Evolutionary conservation across 2,797 vertebrate species (phyloP).

Genomic region (Eulemur coronatus): DNA sequence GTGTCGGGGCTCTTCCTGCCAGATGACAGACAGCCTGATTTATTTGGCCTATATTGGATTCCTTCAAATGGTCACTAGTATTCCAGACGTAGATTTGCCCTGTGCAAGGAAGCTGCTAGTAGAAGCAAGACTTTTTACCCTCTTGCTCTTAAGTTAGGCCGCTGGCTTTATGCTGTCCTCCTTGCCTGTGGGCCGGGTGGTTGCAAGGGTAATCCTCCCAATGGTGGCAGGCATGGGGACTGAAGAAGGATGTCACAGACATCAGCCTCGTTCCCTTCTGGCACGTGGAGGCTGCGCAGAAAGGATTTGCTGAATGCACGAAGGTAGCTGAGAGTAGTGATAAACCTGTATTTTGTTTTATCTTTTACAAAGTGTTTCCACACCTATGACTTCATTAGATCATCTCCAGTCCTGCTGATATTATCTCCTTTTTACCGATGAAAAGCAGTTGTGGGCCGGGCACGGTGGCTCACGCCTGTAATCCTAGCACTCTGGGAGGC

Average conservation of each 20-base stretch:
- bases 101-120: background rate
- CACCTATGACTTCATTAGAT: background rate
- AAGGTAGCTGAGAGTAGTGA: no score
- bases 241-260: background rate
- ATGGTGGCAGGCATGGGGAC: no score
- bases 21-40: background rate
- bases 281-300: accelerated
- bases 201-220: background rate
- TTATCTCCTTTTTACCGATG: no score
- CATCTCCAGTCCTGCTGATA: background rate
- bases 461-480: no score
- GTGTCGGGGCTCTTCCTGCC: background rate
- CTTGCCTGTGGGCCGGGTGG: background rate
- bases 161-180: background rate
- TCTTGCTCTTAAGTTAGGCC: background rate
- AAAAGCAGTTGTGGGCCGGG: background rate
- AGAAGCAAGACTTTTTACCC: background rate
- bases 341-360: background rate
- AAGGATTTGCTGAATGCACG: accelerated
- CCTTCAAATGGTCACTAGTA: background rate
- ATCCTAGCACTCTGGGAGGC: no score
- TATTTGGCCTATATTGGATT: background rate
- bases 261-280: no score
- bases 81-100: background rate
- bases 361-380: no score